Percentiles rank a stretch among this genome's conserved stretches.
phyloP scores from a whole-genome alignment of 1,140 invertebrate genomes.

The Ceratina australensis region DNA sequence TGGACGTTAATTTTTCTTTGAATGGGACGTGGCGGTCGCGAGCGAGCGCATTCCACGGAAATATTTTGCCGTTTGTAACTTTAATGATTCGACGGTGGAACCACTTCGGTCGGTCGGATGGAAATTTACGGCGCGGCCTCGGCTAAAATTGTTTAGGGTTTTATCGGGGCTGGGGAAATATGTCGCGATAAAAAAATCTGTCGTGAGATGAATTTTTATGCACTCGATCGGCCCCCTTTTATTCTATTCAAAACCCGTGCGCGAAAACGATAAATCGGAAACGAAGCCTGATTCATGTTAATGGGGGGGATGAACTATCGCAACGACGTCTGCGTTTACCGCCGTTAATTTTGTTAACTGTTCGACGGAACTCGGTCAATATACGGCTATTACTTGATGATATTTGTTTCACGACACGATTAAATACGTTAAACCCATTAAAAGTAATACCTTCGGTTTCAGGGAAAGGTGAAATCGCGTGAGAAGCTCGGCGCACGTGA shows the following conservation, averaged over 20 bases:
- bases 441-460: not conserved
- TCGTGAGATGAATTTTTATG: not conserved
- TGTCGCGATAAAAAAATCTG: not conserved
- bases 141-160: not conserved
- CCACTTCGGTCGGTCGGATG: not conserved
- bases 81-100: slow-evolving; percentile 14
- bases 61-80: slow-evolving; percentile 33
- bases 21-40: not conserved
- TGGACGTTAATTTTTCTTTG: not conserved
- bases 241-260: too few species aligned
- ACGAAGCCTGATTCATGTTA: too few species aligned
- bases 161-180: slow-evolving; percentile 7
- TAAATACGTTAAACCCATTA: too few species aligned
- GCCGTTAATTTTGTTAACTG: too few species aligned
- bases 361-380: too few species aligned
- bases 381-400: too few species aligned
- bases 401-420: too few species aligned
- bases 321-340: too few species aligned
- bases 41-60: not conserved
- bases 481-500: not conserved
- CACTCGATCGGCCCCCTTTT: not conserved
- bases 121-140: slow-evolving; percentile 6
- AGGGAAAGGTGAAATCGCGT: not conserved
- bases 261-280: too few species aligned
- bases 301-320: too few species aligned